Conservation (phyloP, 2,888 invertebrate species). For the Eugnorisma glareosa region DNA sequence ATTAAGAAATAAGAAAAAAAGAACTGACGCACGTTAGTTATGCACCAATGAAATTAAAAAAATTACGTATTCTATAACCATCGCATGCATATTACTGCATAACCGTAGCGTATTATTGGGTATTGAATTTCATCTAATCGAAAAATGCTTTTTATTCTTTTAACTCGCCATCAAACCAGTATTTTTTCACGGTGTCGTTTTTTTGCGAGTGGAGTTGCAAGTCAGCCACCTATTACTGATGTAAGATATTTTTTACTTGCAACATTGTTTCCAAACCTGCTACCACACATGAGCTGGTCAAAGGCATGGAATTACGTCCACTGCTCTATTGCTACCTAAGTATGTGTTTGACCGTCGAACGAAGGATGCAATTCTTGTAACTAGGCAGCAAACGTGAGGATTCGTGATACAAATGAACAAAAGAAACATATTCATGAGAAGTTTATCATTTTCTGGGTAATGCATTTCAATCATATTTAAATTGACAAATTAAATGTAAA, state of each 20-base stretch:
- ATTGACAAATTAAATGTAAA: not conserved
- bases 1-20: constrained; percentile 49
- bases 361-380: constrained; percentile 21
- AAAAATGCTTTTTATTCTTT: constrained; percentile 52
- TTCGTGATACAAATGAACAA: constrained; percentile 12
- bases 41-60: constrained; percentile 61
- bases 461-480: not conserved
- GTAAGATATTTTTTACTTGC: constrained; percentile 54
- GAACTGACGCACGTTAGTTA: constrained; percentile 56
- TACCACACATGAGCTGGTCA: constrained; percentile 22
- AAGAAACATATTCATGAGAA: constrained; percentile 13
- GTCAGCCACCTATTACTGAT: constrained; percentile 46
- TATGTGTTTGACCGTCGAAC: constrained; percentile 1
- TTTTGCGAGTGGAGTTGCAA: constrained; percentile 46
- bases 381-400: constrained; percentile 15
- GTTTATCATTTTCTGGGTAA: constrained; percentile 26
- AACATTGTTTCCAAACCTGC: constrained; percentile 53
- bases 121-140: constrained; percentile 52
- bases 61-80: constrained; percentile 55
- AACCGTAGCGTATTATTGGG: constrained; percentile 56
- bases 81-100: constrained; percentile 52
- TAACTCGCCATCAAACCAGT: constrained; percentile 40
- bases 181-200: constrained; percentile 43
- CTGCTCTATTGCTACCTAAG: not conserved
- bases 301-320: constrained; percentile 33